Evolutionary conservation across 2,113 vertebrate species (phyloP).

Genomic region (Hippoglossus stenolepis): DNA sequence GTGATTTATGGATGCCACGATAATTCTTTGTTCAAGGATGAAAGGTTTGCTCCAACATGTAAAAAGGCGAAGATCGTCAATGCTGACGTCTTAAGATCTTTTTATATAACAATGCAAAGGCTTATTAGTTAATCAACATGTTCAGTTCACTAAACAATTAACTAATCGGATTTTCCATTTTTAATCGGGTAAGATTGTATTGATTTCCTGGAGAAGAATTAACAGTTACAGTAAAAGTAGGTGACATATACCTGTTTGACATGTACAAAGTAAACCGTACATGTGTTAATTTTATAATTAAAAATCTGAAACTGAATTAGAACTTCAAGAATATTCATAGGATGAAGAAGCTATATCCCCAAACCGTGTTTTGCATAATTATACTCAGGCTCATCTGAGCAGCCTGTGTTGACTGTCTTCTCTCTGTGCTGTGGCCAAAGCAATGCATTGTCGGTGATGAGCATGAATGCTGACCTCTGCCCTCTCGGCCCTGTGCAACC

Average conservation of each 20-base stretch:
- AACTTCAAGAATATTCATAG: background rate
- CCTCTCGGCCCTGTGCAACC: constrained; percentile 91
- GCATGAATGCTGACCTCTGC: constrained; percentile 92
- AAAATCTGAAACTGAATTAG: background rate
- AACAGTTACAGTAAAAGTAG: background rate
- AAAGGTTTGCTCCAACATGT: constrained; percentile 16
- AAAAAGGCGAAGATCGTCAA: background rate
- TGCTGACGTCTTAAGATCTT: constrained; percentile 2
- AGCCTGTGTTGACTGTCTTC: constrained; percentile 70
- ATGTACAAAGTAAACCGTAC: no score
- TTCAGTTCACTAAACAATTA: background rate
- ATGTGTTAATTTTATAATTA: background rate
- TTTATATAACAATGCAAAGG: background rate
- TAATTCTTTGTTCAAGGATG: constrained; percentile 53
- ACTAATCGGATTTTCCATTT: background rate
- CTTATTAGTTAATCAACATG: background rate
- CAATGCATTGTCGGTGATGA: constrained; percentile 91
- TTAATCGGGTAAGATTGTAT: background rate
- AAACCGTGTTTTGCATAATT: constrained; percentile 34
- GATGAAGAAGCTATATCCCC: background rate
- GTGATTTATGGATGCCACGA: constrained; percentile 67
- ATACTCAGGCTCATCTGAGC: constrained; percentile 68
- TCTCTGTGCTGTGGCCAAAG: constrained; percentile 84
- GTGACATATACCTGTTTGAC: no score
- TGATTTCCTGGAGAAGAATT: background rate